Conservation (phyloP, 1,140 invertebrate genomes). For the Micrasema minimum region DNA sequence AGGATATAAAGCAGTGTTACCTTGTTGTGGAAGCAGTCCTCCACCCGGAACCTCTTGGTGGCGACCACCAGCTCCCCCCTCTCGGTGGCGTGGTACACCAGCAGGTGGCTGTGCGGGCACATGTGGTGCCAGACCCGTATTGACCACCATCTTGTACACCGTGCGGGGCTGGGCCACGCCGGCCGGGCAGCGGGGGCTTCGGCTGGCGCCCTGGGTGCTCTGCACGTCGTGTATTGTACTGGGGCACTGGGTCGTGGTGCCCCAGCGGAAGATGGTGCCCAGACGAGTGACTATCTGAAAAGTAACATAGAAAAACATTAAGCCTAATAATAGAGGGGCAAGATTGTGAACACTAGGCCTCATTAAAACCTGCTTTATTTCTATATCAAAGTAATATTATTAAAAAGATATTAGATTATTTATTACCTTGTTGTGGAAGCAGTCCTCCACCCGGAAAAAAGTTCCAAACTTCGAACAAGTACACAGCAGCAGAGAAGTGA, state of each 20-base stretch:
- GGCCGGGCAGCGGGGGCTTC: constrained; percentile 16
- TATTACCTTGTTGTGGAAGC: constrained; percentile 64
- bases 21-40: constrained; percentile 64
- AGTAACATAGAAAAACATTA: not conserved
- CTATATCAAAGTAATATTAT: too few relatives aligned
- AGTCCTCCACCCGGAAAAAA: constrained; percentile 63
- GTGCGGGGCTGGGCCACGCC: constrained; percentile 6
- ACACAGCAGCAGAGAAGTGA: too few relatives aligned
- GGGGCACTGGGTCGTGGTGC: constrained; percentile 62
- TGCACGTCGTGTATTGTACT: constrained; percentile 50
- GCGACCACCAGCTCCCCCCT: constrained; percentile 72
- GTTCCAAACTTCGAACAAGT: too few relatives aligned
- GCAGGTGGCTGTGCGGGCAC: constrained; percentile 72
- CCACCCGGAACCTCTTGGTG: constrained; percentile 61
- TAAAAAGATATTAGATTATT: too few relatives aligned
- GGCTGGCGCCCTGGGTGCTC: constrained; percentile 40
- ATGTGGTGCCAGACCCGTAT: constrained; percentile 69
- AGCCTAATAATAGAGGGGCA: not conserved
- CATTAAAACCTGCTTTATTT: too few relatives aligned
- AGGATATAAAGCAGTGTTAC: constrained; percentile 45
- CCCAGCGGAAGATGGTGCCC: constrained; percentile 62
- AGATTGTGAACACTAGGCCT: too few relatives aligned
- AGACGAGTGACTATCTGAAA: constrained; percentile 62
- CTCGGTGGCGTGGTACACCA: constrained; percentile 75
- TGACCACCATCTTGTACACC: constrained; percentile 56